A percentile compares a stretch with the other conserved stretches of the same genome.
Evolutionary conservation across 2,797 vertebrate genomes (phyloP).

Genomic region (Telmatherina bonti): DNA sequence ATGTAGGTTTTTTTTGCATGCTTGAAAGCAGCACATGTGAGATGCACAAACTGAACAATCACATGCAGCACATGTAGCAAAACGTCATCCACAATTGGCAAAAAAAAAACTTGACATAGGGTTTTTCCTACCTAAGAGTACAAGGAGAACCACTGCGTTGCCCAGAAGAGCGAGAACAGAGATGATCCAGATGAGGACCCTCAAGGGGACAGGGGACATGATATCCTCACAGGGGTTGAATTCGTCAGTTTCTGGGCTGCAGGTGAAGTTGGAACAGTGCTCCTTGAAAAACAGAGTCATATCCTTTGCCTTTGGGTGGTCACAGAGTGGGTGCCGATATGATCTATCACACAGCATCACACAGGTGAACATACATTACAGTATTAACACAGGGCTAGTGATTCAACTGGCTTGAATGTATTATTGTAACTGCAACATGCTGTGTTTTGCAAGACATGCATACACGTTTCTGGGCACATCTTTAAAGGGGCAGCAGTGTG

Average conservation of each 20-base stretch:
- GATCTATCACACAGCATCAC: conserved; percentile 74
- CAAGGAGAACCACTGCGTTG: conserved; percentile 88
- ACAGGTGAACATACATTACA: background rate
- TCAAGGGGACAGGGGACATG: conserved; percentile 86
- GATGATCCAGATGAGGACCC: conserved; percentile 95
- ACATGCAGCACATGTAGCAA: background rate
- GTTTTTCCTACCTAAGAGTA: conserved; percentile 79
- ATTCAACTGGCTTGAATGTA: background rate
- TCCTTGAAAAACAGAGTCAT: conserved; percentile 76
- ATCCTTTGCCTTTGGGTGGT: conserved; percentile 56
- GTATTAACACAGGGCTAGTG: background rate
- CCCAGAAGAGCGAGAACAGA: conserved; percentile 90
- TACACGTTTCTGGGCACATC: conserved; percentile 80
- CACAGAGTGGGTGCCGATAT: conserved; percentile 81
- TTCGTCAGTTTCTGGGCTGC: conserved; percentile 88
- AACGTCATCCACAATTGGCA: background rate
- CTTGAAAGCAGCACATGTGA: background rate
- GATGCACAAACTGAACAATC: background rate
- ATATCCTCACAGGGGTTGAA: conserved; percentile 98
- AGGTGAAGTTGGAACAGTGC: conserved; percentile 86
- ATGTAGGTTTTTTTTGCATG: no score
- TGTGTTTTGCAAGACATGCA: background rate
- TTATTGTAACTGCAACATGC: background rate
- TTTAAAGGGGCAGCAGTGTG: conserved; percentile 94
- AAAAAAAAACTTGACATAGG: background rate